Evolutionary conservation across 64 coral and sea anemone genomes (phyloP), one percentile per base, ranked within the genome.

Genomic region (Porites australiensis): DNA sequence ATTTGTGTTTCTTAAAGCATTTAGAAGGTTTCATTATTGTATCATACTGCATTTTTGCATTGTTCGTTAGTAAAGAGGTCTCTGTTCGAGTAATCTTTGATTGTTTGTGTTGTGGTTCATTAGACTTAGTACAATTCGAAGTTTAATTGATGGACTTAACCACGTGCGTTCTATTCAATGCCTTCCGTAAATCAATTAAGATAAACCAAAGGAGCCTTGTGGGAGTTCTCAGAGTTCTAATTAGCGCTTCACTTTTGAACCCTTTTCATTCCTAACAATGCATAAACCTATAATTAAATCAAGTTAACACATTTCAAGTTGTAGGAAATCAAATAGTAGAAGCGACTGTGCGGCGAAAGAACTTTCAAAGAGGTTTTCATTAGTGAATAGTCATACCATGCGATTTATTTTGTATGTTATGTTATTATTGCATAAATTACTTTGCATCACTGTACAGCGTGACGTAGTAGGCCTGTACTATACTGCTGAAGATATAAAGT

Each of bases 71-170:
- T 19, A n/a, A 81, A 58, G 22, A 57, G 43, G 12, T 43, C 57
- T 83, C 65, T 50, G 78, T 81, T 81, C 13, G 21, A 9, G 18
- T 21, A 46, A n/a, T 81, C 44, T 5, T 15, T 0, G 4, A 68
- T 84, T 68, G 16, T 84, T 84, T 47, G 81, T 68, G 44, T 83
- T 67, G 46, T 83, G 43, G 9, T 12, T 67, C 77, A 44, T 7
- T 53, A 23, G 47, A 64, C 63, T 21, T 44, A 45, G 44, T 52
- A 51, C 81, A 49, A 52, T 51, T 84, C 45, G 48, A 3, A 69
- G 22, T 46, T 48, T 84, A 68, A 69, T 84, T 67, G 47, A 50
- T 44, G 37, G 37, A 69, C 69, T 84, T 65, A 37, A 68, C 61
- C 81, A 70, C 63, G 81, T 51, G 81, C 18, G 13, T 55, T 10